Evolutionary conservation across 2,888 invertebrate species (phyloP), one percentile per base, ranked within the genome.

Genomic region (Lasioglossum oenotherae): DNA sequence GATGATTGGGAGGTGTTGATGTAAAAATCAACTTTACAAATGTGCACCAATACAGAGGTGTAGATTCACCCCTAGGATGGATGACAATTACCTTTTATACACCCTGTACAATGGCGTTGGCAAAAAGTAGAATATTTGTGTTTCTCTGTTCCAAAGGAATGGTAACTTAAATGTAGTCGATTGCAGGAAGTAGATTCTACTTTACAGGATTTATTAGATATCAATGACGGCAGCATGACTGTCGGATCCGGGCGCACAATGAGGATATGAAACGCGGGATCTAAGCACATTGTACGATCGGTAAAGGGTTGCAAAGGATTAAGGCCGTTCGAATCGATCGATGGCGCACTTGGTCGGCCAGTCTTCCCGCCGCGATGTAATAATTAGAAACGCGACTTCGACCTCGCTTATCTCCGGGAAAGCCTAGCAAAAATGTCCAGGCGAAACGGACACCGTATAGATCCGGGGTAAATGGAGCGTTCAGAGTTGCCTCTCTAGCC

Each of bases 401-500:
- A 74, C 81, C 76, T 71, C 72, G 67, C 72, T 78, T 75, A 78
- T 74, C 76, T 69, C 60, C 57, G 81, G 49, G 76, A 85, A 77
- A 80, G 81, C 23, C 27, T 27, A 14, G 14, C 0, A 85, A 81
- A 81, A 85, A 79, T 79, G 57, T 53, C 46, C 19, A 72, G 72
- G 80, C 83, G 64, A 79, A 75, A 31, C 60, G 78, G 77, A 49
- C 46, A 49, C 64, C 76, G 38, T 38, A 80, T 75, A 80, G 86
- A 78, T 80, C 85, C 78, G 80, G 85, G 78, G 53, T 87, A 87
- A 87, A 83, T 86, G 87, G 87, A 85, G 87, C 85, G 85, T 82
- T 82, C 82, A 82, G 78, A 35, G 81, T 27, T 75, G 82, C 53
- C 75, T 84, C 49, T 69, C 35, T 57, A 64, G 64, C 64, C 64